Base-by-base conservation (phyloP, 2,113 vertebrate genomes). In the Gobio gobio region DNA sequence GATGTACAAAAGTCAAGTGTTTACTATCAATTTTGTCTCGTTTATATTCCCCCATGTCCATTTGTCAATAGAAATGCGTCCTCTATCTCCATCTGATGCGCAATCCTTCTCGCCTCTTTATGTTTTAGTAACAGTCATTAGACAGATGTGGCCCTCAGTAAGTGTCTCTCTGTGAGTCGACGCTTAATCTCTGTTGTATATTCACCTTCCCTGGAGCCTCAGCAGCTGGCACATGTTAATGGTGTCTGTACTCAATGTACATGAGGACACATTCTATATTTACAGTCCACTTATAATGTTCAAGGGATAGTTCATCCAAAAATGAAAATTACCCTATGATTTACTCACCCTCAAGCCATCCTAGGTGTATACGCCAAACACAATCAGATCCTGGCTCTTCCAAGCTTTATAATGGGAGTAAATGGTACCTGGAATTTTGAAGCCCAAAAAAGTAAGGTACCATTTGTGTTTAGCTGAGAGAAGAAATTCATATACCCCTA, bases 1-100 rank as follows among this genome's bases (percentile, higher is more conserved):
- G 79, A 89, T 75, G 49, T 83, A 77, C 87, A 89, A 77, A 56
- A 13, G 63, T 56, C 68, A 10, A n/a, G 56, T 85, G 85, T 89
- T 86, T 89, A 59, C 29, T 10, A 16, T 40, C 10, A n/a, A 43
- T 43, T 51, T 56, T 56, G 54, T 22, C 54, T 56, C 18, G 54
- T 56, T 56, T 56, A 56, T 56, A 56, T 22, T 56, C 18, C 54
- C 18, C 18, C 1, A 14, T 47, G 6, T 64, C 61, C 59, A 49
- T 81, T 51, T 49, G 78, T 66, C 78, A 51, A 81, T 22, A 68
- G 5, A 51, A 51, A 61, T 33, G 26, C 16, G 0, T 51, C 3
- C 45, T 49, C 14, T 47, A 18, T 81, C 6, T 29, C 45, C 10
- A 18, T 51, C 8, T 83, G n/a, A 72, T 40, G 24, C 22, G 24